Base-by-base conservation (phyloP, 2,797 vertebrate species). In the Coregonus suidteri region DNA sequence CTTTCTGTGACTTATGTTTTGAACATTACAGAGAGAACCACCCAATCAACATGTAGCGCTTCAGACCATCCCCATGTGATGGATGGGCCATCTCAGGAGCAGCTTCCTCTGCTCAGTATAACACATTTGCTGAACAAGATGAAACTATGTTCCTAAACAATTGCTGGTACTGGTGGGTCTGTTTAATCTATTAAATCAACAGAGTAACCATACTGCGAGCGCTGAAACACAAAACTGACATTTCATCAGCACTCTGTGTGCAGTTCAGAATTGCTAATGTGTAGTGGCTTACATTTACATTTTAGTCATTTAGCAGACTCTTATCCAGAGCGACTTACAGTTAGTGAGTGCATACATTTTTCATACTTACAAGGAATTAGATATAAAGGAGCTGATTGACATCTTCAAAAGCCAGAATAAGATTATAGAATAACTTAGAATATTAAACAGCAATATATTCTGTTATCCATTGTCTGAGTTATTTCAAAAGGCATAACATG, bases 131-230 rank as follows among this genome's bases (percentile, higher is more conserved):
- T 71, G 78, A 83, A 85, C 76, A 84, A 82, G 77, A 78, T 67
- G 53, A 82, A 78, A 73, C 18, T 9, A 52, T 68, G 73, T 47
- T 67, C 70, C 54, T 47, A 25, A 77, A 78, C 82, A 84, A 86
- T 73, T 68, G 75, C 79, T 78, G 52, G 68, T 62, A 68, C 71
- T 72, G 76, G 73, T 62, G 35, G 0, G 75, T 84, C 90, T 92
- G 89, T 81, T 92, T 91, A 88, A 53, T 81, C 73, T 69, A 88
- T 92, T 86, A 85, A 70, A 35, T 78, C 79, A 53, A 78, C 70
- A 81, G 79, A 81, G 81, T 77, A 87, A 82, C 87, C 78, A 80
- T 81, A 35, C 62, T 53, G 62, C 34, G 75, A 37, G 68, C 30
- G 30, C 74, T 59, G 16, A 52, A 75, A 75, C 51, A 74, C 47